phyloP scores from a whole-genome alignment of 2,113 vertebrate species.

The Myotis brandtii region DNA sequence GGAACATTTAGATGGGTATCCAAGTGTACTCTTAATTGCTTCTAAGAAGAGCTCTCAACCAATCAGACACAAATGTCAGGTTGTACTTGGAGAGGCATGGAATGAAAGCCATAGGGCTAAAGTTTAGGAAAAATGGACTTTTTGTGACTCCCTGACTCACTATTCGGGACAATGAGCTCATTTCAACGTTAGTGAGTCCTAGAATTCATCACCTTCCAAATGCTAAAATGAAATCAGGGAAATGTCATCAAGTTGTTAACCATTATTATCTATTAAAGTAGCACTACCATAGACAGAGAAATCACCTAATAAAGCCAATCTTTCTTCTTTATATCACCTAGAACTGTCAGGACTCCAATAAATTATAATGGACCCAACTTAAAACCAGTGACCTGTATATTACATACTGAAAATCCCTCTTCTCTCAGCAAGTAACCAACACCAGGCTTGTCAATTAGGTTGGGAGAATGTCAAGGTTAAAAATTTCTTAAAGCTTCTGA shows the following conservation, averaged over 20 bases:
- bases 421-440: constrained; percentile 72
- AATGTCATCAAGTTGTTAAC: constrained; percentile 84
- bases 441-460: constrained; percentile 62
- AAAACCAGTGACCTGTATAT: constrained; percentile 75
- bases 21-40: constrained; percentile 80
- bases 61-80: constrained; percentile 80
- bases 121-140: constrained; percentile 84
- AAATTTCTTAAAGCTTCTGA: constrained; percentile 54
- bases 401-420: constrained; percentile 63
- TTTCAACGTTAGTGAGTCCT: constrained; percentile 72
- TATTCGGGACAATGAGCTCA: constrained; percentile 75
- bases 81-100: constrained; percentile 76
- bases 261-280: constrained; percentile 77
- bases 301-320: constrained; percentile 76
- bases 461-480: constrained; percentile 77
- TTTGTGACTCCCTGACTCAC: constrained; percentile 79
- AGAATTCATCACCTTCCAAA: constrained; percentile 82
- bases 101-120: constrained; percentile 79
- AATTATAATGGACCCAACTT: constrained; percentile 68
- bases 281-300: constrained; percentile 51
- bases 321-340: constrained; percentile 72
- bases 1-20: constrained; percentile 71
- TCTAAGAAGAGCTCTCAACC: constrained; percentile 70
- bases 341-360: constrained; percentile 73
- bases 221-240: constrained; percentile 82